These are phyloP conservation scores for Formicarius rufipectus DNA, from an alignment of 2,113 vertebrate species.

Conservation along the genomic window DNA sequence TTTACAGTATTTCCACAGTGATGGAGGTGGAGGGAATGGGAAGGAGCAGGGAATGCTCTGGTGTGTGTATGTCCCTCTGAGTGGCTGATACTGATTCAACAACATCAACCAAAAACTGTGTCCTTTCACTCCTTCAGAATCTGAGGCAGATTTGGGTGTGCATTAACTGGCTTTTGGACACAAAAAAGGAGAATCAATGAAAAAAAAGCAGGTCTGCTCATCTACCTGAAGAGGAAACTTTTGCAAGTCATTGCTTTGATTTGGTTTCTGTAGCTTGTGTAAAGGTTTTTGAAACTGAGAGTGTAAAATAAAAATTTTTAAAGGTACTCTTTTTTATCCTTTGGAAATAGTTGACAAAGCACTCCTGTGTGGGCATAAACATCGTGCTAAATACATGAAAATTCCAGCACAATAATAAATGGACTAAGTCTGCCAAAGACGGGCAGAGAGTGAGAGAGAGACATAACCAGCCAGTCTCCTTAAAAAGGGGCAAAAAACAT, in stretches of 20 bases:
- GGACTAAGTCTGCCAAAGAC: background rate
- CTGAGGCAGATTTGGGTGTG: background rate
- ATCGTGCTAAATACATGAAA: background rate
- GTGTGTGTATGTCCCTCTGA: background rate
- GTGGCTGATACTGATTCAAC: background rate
- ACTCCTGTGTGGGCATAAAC: background rate
- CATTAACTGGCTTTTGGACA: background rate
- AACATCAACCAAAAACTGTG: fast-evolving
- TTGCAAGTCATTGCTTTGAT: background rate
- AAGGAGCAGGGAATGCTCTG: background rate
- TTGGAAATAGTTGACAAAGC: background rate
- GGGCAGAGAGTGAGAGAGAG: background rate
- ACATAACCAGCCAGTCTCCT: background rate
- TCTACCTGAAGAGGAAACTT: background rate
- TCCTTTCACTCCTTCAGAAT: background rate
- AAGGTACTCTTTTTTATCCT: background rate
- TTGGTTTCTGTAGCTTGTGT: background rate
- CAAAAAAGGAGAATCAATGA: background rate
- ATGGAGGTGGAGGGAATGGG: background rate
- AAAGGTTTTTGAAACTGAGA: background rate
- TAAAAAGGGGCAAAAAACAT: background rate
- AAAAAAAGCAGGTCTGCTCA: background rate
- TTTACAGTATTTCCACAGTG: background rate
- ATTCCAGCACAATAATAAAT: background rate
- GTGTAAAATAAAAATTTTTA: background rate